phyloP scores from a whole-genome alignment of 1,140 invertebrate genomes.

The Augochlora pura region DNA sequence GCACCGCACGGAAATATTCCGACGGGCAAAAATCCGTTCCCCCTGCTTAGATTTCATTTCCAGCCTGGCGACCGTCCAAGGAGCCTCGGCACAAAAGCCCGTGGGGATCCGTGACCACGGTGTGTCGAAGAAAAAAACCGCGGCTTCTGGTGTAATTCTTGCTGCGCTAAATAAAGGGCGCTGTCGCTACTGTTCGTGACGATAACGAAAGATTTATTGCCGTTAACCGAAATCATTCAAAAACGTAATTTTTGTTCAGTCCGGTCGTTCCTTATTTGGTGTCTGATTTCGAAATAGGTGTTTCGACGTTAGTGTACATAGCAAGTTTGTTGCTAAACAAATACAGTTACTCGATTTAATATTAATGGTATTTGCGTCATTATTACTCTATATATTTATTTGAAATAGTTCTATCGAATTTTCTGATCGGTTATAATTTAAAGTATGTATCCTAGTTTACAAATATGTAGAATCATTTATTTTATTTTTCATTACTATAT shows the following conservation, averaged over 20 bases:
- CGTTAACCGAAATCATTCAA: neutral
- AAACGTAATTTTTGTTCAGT: neutral
- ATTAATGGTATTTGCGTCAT: too few relatives aligned
- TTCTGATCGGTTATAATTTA: too few relatives aligned
- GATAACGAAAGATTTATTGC: neutral
- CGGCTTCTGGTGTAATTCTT: slow-evolving; percentile 13
- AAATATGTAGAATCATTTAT: too few relatives aligned
- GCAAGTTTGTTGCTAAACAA: too few relatives aligned
- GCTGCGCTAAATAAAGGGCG: neutral
- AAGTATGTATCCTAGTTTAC: too few relatives aligned
- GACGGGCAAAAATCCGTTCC: slow-evolving; percentile 13
- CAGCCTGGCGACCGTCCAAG: slow-evolving; percentile 28
- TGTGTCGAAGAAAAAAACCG: slow-evolving; percentile 19
- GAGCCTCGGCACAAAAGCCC: slow-evolving; percentile 26
- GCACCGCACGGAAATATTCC: slow-evolving; percentile 21
- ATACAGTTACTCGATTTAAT: too few relatives aligned
- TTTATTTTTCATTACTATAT: too few relatives aligned
- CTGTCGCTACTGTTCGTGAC: neutral
- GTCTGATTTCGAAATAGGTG: too few relatives aligned
- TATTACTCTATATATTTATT: too few relatives aligned
- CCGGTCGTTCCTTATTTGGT: too few relatives aligned
- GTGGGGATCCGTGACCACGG: neutral
- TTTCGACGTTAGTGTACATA: too few relatives aligned
- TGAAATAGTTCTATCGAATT: too few relatives aligned
- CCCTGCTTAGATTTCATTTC: slow-evolving; percentile 32